A percentile compares a stretch with the other conserved stretches of the same genome.
These are phyloP conservation scores for Equus quagga DNA, from an alignment of 2,113 vertebrate genomes.

Conservation along the genomic window DNA sequence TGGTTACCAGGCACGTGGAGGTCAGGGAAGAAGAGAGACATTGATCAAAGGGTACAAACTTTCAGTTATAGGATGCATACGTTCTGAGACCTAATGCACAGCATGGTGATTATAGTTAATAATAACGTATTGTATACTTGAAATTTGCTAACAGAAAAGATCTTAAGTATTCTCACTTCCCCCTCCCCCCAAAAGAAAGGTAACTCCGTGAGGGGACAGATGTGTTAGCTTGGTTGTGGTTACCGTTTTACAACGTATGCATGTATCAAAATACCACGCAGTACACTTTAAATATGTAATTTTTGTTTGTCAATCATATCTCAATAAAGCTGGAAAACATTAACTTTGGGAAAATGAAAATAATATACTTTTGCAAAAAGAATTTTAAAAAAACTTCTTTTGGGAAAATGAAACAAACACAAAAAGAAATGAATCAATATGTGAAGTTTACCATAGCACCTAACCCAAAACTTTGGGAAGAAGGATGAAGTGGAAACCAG, in stretches of 20 bases:
- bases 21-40: background rate
- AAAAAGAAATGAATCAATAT: background rate
- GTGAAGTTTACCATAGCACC: background rate
- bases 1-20: background rate
- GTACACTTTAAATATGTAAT: background rate
- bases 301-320: background rate
- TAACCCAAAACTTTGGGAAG: background rate
- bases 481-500: background rate
- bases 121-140: background rate
- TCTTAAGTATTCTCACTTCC: background rate
- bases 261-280: background rate
- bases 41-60: background rate
- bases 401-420: background rate
- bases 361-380: background rate
- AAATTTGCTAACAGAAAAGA: background rate
- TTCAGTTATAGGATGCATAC: background rate
- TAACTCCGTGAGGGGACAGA: background rate
- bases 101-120: background rate
- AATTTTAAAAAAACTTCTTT: background rate
- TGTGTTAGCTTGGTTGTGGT: background rate
- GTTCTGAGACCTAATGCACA: background rate
- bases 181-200: too few relatives aligned
- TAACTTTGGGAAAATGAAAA: background rate
- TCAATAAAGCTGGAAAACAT: background rate
- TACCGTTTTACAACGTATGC: background rate